Base-by-base conservation (phyloP, 2,113 vertebrate species). In the Hipposideros armiger region DNA sequence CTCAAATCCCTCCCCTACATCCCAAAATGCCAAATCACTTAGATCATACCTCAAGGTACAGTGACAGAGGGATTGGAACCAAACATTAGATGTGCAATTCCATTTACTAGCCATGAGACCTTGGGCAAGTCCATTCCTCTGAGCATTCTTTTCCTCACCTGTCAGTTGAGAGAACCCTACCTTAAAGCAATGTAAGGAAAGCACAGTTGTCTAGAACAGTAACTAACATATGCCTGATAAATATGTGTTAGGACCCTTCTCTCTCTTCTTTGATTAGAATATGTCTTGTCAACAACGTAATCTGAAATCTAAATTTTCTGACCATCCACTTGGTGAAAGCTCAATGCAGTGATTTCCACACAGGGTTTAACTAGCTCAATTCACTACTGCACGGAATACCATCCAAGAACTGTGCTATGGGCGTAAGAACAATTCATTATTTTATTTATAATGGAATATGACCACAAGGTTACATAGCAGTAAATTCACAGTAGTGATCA, bases 401-500 rank as follows among this genome's bases (percentile, higher is more conserved):
- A 93, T 16, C 73, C 80, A 87, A 72, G 85, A 54, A 76, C 67
- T 64, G 45, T 20, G 24, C 83, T 69, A 15, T 2, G 26, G 82
- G 76, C 42, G 88, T 87, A 73, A 74, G 72, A 84, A 90, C 26
- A 80, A 87, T 30, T 66, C 47, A 1, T 40, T 40, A 54, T 81
- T 96, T 90, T 94, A 89, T 92, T 94, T 88, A 54, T 64, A 64
- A 91, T 36, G 72, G 91, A 56, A 74, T 86, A 91, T 32, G 94
- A 95, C 66, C 64, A 28, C 45, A 90, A 94, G 24, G 36, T 96
- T 82, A 94, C 82, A 95, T 2, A 74, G 66, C 19, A 90, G 81
- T 91, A 80, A 83, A 94, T 78, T 95, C 96, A 97, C 78, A 95
- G 95, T 70, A 91, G 95, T 92, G 94, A 97, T 85, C 16, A 54